Conservation (phyloP, 1,140 invertebrate genomes). For the Belonocnema kinseyi region DNA sequence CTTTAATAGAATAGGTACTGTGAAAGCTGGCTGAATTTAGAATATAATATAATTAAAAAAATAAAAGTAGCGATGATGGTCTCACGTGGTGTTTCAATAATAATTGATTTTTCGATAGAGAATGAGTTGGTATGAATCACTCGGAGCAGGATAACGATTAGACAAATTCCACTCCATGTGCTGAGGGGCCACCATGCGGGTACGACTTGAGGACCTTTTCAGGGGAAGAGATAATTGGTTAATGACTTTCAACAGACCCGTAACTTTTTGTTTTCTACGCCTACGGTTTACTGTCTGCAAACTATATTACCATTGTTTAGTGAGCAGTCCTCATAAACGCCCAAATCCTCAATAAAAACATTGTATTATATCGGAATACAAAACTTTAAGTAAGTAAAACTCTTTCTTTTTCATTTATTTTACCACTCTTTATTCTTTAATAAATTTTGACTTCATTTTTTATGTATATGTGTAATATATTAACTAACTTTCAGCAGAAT, state of each 20-base stretch:
- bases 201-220: slow-evolving; percentile 47
- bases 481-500: too few relatives aligned
- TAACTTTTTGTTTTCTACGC: slow-evolving; percentile 1
- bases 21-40: neutral
- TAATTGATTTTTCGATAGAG: slow-evolving; percentile 66
- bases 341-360: too few relatives aligned
- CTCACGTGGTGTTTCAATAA: slow-evolving; percentile 48
- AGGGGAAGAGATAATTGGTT: slow-evolving; percentile 49
- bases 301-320: too few relatives aligned
- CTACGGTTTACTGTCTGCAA: too few relatives aligned
- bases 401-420: too few relatives aligned
- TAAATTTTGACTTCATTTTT: too few relatives aligned
- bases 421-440: too few relatives aligned
- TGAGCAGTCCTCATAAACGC: too few relatives aligned
- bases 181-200: slow-evolving; percentile 53
- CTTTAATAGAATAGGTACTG: too few relatives aligned
- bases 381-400: too few relatives aligned
- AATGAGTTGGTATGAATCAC: slow-evolving; percentile 60
- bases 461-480: too few relatives aligned
- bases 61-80: slow-evolving; percentile 45
- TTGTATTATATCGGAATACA: too few relatives aligned
- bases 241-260: slow-evolving; percentile 44
- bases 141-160: slow-evolving; percentile 51
- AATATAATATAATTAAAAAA: slow-evolving; percentile 23
- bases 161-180: slow-evolving; percentile 51